Percentiles rank a stretch among this genome's conserved stretches.
Conservation (phyloP, 2,888 invertebrate genomes). For the Chrysolina oricalcia region DNA sequence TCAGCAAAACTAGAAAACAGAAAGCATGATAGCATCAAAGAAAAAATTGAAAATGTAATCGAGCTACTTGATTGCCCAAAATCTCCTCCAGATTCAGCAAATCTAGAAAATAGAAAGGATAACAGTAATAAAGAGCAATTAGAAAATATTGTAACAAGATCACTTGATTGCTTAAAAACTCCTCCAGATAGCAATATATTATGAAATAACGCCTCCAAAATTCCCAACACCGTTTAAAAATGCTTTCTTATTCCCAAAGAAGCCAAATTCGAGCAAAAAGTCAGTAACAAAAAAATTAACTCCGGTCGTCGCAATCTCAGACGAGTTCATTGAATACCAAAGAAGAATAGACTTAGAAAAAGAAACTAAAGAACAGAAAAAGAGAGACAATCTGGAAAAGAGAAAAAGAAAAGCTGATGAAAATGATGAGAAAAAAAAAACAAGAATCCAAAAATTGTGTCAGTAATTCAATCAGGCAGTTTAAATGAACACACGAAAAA, state of each 20-base stretch:
- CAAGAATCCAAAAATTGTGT: background rate
- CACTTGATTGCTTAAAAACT: no score
- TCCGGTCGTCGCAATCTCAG: slow-evolving; percentile 28
- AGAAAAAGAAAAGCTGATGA: background rate
- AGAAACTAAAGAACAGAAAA: slow-evolving; percentile 12
- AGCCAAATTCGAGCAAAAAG: background rate
- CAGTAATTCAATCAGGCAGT: background rate
- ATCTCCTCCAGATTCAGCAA: no score
- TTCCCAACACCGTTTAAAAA: background rate
- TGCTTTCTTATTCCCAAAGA: background rate
- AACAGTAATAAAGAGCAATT: no score
- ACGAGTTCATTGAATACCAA: slow-evolving; percentile 36
- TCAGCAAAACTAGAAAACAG: no score
- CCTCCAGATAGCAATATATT: background rate
- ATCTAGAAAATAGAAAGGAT: no score
- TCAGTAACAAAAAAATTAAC: slow-evolving; percentile 31
- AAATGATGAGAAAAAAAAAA: background rate
- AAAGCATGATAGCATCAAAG: no score
- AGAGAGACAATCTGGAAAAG: background rate
- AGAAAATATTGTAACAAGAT: no score
- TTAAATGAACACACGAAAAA: background rate
- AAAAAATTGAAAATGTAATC: no score
- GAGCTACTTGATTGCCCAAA: no score
- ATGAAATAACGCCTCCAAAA: background rate
- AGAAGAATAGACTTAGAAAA: slow-evolving; percentile 33